Evolutionary conservation across 2,888 invertebrate species (phyloP).

Genomic region (Nymphalis c-album): DNA sequence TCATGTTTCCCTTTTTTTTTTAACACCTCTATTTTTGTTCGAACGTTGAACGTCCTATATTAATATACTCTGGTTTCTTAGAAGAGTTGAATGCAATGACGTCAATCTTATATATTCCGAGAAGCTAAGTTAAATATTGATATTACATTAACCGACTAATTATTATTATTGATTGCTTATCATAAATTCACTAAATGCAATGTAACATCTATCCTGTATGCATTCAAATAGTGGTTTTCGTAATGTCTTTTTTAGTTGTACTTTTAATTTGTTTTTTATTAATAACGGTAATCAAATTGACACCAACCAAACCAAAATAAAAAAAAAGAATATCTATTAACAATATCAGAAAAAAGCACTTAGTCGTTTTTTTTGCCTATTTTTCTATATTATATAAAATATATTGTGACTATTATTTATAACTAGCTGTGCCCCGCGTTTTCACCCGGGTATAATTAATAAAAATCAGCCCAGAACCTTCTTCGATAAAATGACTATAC

Average conservation of each 20-base stretch:
- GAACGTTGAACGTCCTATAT: conserved; percentile 52
- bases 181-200: conserved; percentile 19
- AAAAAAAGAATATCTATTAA: no score
- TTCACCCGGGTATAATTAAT: no score
- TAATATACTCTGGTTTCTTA: conserved; percentile 53
- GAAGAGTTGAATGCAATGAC: conserved; percentile 63
- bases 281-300: no score
- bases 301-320: no score
- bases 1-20: conserved; percentile 44
- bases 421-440: no score
- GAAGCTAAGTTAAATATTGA: conserved; percentile 47
- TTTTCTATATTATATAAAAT: neutral
- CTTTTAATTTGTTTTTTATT: no score
- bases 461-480: no score
- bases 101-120: conserved; percentile 60
- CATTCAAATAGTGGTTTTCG: neutral
- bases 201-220: neutral
- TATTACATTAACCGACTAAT: conserved; percentile 40
- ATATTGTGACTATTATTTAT: no score
- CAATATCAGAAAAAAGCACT: no score
- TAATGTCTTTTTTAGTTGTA: neutral
- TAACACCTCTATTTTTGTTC: conserved; percentile 51
- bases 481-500: no score
- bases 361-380: no score
- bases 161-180: conserved; percentile 43